Base-by-base conservation (phyloP, 2,797 vertebrate genomes). In the Hirundo rustica region DNA sequence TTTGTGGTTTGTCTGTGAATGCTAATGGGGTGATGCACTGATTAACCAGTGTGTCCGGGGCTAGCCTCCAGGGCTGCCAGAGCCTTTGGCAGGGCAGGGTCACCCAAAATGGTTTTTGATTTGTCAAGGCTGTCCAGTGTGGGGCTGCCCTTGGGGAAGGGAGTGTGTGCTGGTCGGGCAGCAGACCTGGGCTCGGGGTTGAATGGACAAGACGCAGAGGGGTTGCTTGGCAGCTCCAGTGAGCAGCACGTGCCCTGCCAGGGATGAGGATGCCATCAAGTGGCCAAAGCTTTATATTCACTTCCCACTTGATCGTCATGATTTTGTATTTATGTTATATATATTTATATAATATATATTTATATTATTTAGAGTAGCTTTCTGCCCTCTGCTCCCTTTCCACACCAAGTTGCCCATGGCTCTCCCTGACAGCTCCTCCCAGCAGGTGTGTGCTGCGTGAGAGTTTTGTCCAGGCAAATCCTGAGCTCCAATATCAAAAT, bases 181-280 rank as follows among this genome's bases (percentile, higher is more conserved):
- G 54, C 51, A 80, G 75, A 18, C 4, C 22, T 55, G 58, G 45
- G 8, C 23, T n/a, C 1, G 0, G 44, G 25, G 17, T 11, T 70
- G 48, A 36, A 21, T 4, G 47, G 27, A 16, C 16, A 14, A n/a
- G 38, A 9, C 51, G 23, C 36, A 3, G 42, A 5, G 42, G 38
- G 18, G 13, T 14, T 25, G 14, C 27, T 32, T 27, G 71, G 75
- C 88, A 91, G 58, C 47, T 76, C 38, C 54, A 42, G 65, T 0
- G 2, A 60, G 55, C 3, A 3, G 7, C 53, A 21, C 2, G 0
- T 48, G 47, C 38, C 26, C 60, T 87, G 50, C 40, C 29, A 25
- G 5, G 26, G 76, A 14, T 3, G 30, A 95, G 85, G 85, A 82
- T 85, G 96, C 96, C 95, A 95, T 85, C 96, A 79, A 90, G 96